phyloP scores from a whole-genome alignment of 1,140 invertebrate genomes.

The Drosophila persimilis region DNA sequence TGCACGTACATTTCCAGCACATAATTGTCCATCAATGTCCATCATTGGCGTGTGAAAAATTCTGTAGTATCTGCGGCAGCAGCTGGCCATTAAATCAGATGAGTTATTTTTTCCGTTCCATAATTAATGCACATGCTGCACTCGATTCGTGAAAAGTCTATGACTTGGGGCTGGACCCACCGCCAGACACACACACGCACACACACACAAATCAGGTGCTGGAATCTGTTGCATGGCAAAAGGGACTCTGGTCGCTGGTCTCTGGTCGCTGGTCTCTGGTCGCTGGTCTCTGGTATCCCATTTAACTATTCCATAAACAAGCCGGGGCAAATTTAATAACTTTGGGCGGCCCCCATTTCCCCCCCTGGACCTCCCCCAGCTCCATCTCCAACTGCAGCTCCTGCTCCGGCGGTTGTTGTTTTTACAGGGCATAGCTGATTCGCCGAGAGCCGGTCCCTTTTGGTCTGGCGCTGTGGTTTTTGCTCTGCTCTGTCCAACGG shows the following conservation, averaged over 20 bases:
- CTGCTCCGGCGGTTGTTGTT: slow-evolving; percentile 29
- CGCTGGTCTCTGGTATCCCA: neutral
- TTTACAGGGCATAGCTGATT: slow-evolving; percentile 6
- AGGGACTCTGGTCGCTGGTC: too few species aligned
- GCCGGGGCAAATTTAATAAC: slow-evolving; percentile 62
- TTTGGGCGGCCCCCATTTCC: slow-evolving; percentile 27
- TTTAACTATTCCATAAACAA: slow-evolving; percentile 33
- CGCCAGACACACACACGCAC: slow-evolving; percentile 7
- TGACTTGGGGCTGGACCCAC: slow-evolving; percentile 17
- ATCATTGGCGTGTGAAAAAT: slow-evolving; percentile 31
- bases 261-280: too few species aligned
- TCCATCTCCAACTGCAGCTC: neutral
- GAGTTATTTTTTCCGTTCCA: slow-evolving; percentile 4
- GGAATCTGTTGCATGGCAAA: neutral
- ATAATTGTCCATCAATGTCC: slow-evolving; percentile 47
- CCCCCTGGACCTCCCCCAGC: neutral
- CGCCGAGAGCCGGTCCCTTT: slow-evolving; percentile 1
- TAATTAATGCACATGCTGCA: slow-evolving; percentile 33
- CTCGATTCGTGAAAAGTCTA: slow-evolving; percentile 46
- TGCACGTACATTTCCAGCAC: too few species aligned
- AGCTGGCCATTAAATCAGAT: slow-evolving; percentile 48
- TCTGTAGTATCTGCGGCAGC: slow-evolving; percentile 40
- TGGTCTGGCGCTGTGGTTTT: neutral
- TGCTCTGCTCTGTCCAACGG: neutral
- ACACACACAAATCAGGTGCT: neutral